Conservation (phyloP, 2,113 vertebrate genomes). For the Parus major region DNA sequence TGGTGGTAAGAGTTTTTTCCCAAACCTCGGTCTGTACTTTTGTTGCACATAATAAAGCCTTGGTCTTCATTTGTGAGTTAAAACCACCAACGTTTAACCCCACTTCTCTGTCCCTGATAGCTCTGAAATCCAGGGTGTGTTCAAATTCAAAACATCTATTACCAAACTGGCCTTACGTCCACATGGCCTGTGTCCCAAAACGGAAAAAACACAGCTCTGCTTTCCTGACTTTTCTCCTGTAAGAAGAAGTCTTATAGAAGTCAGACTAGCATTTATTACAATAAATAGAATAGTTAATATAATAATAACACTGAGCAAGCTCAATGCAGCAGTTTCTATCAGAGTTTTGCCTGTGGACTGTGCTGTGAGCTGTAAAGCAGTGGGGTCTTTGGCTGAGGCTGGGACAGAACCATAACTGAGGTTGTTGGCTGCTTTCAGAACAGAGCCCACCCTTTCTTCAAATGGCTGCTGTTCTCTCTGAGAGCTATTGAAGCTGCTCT, state of each 20-base stretch:
- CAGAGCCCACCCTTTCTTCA: not conserved
- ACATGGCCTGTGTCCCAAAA: not conserved
- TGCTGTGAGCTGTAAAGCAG: not conserved
- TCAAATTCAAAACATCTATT: not conserved
- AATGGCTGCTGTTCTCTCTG: not conserved
- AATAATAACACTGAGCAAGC: not conserved
- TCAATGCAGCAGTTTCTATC: not conserved
- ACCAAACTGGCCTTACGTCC: not conserved
- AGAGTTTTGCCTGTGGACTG: not conserved
- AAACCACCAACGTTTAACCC: not conserved
- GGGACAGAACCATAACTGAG: not conserved
- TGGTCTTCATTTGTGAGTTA: fast-evolving
- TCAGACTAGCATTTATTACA: not conserved
- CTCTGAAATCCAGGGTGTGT: not conserved
- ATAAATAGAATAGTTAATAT: not conserved
- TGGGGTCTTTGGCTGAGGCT: not conserved
- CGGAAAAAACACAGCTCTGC: not conserved
- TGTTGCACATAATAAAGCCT: not conserved
- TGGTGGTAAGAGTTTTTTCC: not conserved
- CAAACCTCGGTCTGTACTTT: not conserved
- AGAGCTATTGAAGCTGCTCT: slow-evolving; percentile 38
- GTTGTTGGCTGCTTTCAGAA: not conserved
- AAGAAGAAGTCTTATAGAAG: not conserved
- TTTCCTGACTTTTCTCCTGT: not conserved
- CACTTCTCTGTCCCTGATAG: not conserved